These are phyloP conservation scores for Oncorhynchus kisutch DNA, from an alignment of 2,113 vertebrate genomes.

Conservation along the genomic window DNA sequence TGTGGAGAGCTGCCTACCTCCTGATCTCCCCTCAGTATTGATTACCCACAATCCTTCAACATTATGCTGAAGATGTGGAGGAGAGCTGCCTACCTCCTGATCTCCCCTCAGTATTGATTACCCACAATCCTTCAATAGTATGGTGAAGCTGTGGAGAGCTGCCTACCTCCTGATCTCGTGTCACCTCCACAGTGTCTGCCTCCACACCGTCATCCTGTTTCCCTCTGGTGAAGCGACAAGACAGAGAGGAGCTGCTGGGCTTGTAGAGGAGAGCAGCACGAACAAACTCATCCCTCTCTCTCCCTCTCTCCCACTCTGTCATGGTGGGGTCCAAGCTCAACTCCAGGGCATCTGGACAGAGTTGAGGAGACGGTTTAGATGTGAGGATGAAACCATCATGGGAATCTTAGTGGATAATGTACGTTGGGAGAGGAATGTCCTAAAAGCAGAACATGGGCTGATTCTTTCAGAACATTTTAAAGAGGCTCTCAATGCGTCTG, in stretches of 20 bases:
- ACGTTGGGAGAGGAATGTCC: too few relatives aligned
- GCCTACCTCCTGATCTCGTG: conserved; percentile 82
- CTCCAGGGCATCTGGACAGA: conserved; percentile 71
- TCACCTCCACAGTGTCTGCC: conserved; percentile 79
- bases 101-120: conserved; percentile 46
- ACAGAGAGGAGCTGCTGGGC: conserved; percentile 74
- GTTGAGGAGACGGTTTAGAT: not conserved
- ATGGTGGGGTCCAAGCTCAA: conserved; percentile 75
- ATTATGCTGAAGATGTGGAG: too few relatives aligned
- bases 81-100: conserved; percentile 76
- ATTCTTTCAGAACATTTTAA: too few relatives aligned
- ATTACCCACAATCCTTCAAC: too few relatives aligned
- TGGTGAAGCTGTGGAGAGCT: too few relatives aligned
- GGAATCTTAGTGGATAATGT: too few relatives aligned
- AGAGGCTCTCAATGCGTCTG: too few relatives aligned
- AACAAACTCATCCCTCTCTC: conserved; percentile 87
- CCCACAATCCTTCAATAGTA: too few relatives aligned
- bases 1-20: too few relatives aligned
- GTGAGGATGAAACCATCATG: too few relatives aligned
- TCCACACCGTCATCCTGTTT: conserved; percentile 73
- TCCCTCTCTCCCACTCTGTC: conserved; percentile 89
- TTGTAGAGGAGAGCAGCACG: conserved; percentile 83
- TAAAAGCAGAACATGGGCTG: too few relatives aligned
- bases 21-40: too few relatives aligned
- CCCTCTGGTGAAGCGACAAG: conserved; percentile 85